These are phyloP conservation scores for Amblyteles armatorius DNA, from an alignment of 2,888 invertebrate species.

Conservation along the genomic window DNA sequence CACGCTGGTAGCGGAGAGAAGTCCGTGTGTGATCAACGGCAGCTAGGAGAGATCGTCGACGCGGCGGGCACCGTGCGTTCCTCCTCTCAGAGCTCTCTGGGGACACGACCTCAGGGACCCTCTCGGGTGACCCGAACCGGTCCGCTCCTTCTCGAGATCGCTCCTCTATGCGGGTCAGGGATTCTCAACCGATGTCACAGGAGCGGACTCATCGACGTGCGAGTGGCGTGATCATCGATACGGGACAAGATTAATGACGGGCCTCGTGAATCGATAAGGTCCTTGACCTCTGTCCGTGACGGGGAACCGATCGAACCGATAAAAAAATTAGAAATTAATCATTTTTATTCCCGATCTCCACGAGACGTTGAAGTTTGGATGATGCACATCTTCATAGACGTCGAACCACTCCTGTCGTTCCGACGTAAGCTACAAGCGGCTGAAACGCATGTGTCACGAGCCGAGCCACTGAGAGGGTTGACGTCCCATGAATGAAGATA, in stretches of 20 bases:
- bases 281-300: slow-evolving; percentile 14
- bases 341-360: neutral
- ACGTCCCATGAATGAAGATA: slow-evolving; percentile 14
- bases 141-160: slow-evolving; percentile 79
- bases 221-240: neutral
- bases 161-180: slow-evolving; percentile 77
- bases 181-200: slow-evolving; percentile 77
- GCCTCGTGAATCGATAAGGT: slow-evolving; percentile 12
- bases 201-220: slow-evolving; percentile 8
- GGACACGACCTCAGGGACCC: slow-evolving; percentile 78
- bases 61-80: slow-evolving; percentile 32
- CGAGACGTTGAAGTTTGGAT: neutral
- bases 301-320: slow-evolving; percentile 5
- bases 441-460: slow-evolving; percentile 17
- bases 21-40: slow-evolving; percentile 18
- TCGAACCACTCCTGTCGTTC: neutral
- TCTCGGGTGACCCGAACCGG: slow-evolving; percentile 82
- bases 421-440: neutral
- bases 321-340: neutral
- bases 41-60: slow-evolving; percentile 66
- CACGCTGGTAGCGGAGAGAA: neutral
- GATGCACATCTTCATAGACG: slow-evolving; percentile 11
- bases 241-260: slow-evolving; percentile 52
- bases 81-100: slow-evolving; percentile 65
- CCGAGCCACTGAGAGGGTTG: slow-evolving; percentile 13